These are phyloP conservation scores for Alexandromys oeconomus DNA, from an alignment of 2,797 vertebrate genomes.

Conservation along the genomic window DNA sequence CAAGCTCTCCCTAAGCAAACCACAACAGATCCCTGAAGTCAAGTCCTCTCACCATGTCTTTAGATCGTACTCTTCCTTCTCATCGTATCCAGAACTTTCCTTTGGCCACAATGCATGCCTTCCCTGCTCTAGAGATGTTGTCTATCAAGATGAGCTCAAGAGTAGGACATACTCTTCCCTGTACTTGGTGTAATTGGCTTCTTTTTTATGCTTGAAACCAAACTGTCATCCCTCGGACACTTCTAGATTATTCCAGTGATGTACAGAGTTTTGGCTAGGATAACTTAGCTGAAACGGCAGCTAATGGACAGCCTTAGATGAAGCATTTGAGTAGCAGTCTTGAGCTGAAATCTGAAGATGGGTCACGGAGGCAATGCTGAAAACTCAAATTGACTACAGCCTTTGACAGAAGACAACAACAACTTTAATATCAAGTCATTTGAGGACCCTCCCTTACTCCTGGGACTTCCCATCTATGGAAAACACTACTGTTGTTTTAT, in stretches of 20 bases:
- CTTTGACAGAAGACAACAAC: background rate
- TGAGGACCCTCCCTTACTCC: background rate
- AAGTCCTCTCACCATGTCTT: background rate
- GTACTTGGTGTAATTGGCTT: background rate
- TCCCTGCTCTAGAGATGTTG: background rate
- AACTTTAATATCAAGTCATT: background rate
- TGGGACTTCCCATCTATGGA: background rate
- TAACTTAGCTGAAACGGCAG: background rate
- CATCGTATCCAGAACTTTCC: background rate
- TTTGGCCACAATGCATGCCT: background rate
- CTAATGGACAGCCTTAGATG: background rate
- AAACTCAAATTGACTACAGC: background rate
- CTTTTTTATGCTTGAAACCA: background rate
- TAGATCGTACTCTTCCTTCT: background rate
- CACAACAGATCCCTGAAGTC: background rate
- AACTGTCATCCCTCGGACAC: background rate
- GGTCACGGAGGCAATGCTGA: background rate
- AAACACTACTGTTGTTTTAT: background rate
- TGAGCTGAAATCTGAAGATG: background rate
- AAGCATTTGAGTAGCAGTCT: background rate
- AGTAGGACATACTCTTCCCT: background rate
- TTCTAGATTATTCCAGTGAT: background rate
- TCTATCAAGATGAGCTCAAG: background rate
- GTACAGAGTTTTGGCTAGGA: background rate
- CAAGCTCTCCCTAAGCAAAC: background rate